Conservation (phyloP, 2,113 vertebrate genomes). For the Nicator chloris region DNA sequence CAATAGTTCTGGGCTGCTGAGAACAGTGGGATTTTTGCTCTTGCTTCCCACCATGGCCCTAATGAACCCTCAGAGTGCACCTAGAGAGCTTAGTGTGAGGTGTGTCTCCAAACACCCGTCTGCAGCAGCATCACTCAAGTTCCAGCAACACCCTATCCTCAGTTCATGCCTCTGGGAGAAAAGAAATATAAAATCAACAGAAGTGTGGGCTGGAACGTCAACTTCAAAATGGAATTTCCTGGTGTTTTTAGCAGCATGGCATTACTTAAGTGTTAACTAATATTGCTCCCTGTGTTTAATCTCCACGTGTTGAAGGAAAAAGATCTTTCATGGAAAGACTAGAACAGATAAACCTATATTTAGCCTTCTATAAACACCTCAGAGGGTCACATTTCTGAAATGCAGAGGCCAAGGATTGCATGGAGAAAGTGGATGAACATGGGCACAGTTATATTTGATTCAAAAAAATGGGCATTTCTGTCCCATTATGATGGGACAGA, state of each 20-base stretch:
- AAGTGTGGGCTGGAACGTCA: neutral
- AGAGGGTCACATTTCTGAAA: slow-evolving; percentile 33
- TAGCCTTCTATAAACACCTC: slow-evolving; percentile 58
- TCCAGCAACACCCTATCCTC: neutral
- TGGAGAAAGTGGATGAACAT: neutral
- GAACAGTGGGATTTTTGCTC: neutral
- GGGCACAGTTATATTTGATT: neutral
- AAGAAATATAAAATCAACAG: slow-evolving; percentile 21
- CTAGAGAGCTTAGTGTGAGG: neutral
- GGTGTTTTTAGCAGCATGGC: neutral
- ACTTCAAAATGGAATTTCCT: slow-evolving; percentile 26
- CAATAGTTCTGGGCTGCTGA: neutral
- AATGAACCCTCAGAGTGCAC: neutral
- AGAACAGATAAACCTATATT: slow-evolving; percentile 60
- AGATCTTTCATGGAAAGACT: slow-evolving; percentile 61
- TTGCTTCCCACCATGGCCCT: neutral
- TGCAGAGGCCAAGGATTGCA: neutral
- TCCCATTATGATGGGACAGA: neutral
- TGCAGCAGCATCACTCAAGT: neutral
- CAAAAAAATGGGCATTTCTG: neutral
- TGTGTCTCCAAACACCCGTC: neutral
- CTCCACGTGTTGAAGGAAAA: slow-evolving; percentile 50
- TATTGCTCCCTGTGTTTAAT: slow-evolving; percentile 25
- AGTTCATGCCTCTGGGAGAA: neutral
- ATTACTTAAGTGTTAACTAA: slow-evolving; percentile 47